phyloP scores from a whole-genome alignment of 37 sponge, comb jelly and placozoan genomes.

The Beroe forskalii region DNA sequence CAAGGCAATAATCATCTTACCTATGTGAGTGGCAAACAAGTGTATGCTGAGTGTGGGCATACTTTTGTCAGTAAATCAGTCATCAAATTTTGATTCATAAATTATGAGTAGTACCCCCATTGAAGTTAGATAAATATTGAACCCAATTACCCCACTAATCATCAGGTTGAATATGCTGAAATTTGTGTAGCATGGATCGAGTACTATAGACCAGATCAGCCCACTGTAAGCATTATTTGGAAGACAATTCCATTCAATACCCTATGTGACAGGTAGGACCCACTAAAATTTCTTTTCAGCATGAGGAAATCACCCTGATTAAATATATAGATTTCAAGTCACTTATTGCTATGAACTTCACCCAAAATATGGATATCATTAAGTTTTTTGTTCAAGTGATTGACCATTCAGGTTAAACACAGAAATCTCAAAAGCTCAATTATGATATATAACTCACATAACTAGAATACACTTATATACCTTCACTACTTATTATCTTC shows the following conservation, averaged over 20 bases:
- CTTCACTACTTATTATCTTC: too few species aligned
- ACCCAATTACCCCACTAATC: background rate
- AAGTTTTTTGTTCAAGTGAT: background rate
- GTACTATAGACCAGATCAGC: slow-evolving; percentile 18
- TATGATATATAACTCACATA: too few species aligned
- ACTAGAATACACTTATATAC: too few species aligned
- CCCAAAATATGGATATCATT: too few species aligned
- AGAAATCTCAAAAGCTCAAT: background rate
- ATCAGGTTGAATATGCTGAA: slow-evolving; percentile 8
- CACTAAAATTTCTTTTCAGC: too few species aligned
- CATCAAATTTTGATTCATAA: too few species aligned
- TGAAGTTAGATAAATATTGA: too few species aligned
- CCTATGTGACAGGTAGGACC: slow-evolving; percentile 31
- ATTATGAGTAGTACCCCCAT: too few species aligned
- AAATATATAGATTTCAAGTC: too few species aligned
- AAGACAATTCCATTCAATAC: slow-evolving; percentile 20
- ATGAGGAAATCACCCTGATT: too few species aligned
- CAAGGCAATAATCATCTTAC: background rate
- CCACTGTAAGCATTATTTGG: slow-evolving; percentile 28
- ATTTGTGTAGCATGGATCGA: slow-evolving; percentile 62
- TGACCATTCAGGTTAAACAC: background rate
- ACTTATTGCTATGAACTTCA: too few species aligned
- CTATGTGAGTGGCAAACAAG: background rate
- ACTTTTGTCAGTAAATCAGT: background rate
- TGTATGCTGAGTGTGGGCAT: background rate